Evolutionary conservation across 2,888 invertebrate species (phyloP).

Genomic region (Axea sp.): DNA sequence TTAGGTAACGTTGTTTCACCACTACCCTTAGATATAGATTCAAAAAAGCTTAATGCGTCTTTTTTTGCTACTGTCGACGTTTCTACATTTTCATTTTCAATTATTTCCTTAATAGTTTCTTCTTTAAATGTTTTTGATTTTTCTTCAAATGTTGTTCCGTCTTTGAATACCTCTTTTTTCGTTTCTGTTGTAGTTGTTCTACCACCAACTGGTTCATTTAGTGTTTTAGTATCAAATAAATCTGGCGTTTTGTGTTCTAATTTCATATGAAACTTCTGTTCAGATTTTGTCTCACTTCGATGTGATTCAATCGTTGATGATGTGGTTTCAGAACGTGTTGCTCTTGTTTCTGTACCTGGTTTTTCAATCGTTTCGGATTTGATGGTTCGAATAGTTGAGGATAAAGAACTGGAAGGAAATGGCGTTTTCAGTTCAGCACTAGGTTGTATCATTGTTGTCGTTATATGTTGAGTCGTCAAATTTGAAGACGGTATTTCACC

Average conservation of each 20-base stretch:
- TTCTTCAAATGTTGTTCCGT: conserved; percentile 63
- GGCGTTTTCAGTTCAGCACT: conserved; percentile 71
- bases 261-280: conserved; percentile 78
- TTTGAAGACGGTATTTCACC: conserved; percentile 73
- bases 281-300: conserved; percentile 76
- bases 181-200: conserved; percentile 62
- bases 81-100: conserved; percentile 80
- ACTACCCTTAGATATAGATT: conserved; percentile 82
- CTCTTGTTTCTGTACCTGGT: conserved; percentile 63
- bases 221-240: conserved; percentile 65
- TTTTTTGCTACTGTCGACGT: conserved; percentile 83
- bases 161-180: conserved; percentile 57
- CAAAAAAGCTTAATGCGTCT: conserved; percentile 85
- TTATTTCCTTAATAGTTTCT: conserved; percentile 64
- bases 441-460: conserved; percentile 74
- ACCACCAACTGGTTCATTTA: conserved; percentile 51
- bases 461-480: conserved; percentile 72
- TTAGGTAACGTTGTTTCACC: conserved; percentile 73
- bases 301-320: conserved; percentile 76
- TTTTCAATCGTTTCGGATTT: conserved; percentile 67
- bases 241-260: conserved; percentile 76
- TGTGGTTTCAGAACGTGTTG: conserved; percentile 75
- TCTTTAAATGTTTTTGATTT: conserved; percentile 64
- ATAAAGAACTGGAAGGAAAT: conserved; percentile 66
- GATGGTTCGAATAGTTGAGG: conserved; percentile 70